A percentile compares a stretch with the other conserved stretches of the same genome.
Conservation (phyloP, 2,888 invertebrate species). For the Apocheima hispidaria region DNA sequence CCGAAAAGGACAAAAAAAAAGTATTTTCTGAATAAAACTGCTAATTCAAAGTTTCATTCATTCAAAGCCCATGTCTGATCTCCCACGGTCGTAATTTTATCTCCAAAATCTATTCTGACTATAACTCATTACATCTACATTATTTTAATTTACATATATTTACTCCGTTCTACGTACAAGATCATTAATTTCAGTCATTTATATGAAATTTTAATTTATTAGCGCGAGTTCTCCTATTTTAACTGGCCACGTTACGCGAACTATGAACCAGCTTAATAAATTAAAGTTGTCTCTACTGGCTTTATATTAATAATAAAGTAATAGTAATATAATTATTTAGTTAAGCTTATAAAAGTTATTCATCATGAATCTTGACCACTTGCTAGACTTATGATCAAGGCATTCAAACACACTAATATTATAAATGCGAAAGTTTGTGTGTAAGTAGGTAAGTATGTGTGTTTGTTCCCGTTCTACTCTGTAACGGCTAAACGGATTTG, state of each 20-base stretch:
- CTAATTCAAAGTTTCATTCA: not conserved
- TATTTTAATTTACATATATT: slow-evolving; percentile 26
- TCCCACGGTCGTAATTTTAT: slow-evolving; percentile 21
- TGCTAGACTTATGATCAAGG: too few relatives aligned
- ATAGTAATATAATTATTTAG: not conserved
- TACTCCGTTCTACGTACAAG: slow-evolving; percentile 17
- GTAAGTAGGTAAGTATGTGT: too few relatives aligned
- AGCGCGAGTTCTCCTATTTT: slow-evolving; percentile 17
- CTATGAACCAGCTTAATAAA: slow-evolving; percentile 12
- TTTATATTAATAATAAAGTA: slow-evolving; percentile 5
- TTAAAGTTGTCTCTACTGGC: not conserved
- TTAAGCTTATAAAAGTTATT: not conserved
- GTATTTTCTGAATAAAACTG: not conserved
- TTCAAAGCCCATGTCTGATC: too few relatives aligned
- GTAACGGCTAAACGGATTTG: too few relatives aligned
- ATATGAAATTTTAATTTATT: slow-evolving; percentile 19
- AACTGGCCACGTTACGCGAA: slow-evolving; percentile 7
- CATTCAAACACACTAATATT: too few relatives aligned
- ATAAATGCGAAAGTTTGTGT: too few relatives aligned
- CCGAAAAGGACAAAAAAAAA: not conserved
- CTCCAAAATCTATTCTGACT: slow-evolving; percentile 25
- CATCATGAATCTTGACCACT: not conserved
- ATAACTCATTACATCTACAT: slow-evolving; percentile 13
- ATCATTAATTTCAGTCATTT: slow-evolving; percentile 25
- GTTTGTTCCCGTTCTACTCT: too few relatives aligned